A percentile compares a stretch with the other conserved stretches of the same genome.
These are phyloP conservation scores for Parnassius mnemosyne DNA, from an alignment of 2,888 invertebrate species.

Conservation along the genomic window DNA sequence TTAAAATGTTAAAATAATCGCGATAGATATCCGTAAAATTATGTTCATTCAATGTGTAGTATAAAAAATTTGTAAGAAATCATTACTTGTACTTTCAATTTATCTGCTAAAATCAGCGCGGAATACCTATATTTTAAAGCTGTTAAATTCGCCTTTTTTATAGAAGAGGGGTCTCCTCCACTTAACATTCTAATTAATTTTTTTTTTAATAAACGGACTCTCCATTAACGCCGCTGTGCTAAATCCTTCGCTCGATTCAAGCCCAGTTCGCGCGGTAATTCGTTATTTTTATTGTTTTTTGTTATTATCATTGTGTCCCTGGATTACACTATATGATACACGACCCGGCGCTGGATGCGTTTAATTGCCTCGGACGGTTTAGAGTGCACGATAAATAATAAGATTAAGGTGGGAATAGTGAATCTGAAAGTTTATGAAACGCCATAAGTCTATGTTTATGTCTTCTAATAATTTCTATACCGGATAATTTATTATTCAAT, in stretches of 20 bases:
- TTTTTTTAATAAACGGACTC: slow-evolving; percentile 12
- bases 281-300: slow-evolving; percentile 81
- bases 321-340: slow-evolving; percentile 75
- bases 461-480: slow-evolving; percentile 4
- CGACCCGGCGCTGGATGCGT: slow-evolving; percentile 71
- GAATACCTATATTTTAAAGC: too few relatives aligned
- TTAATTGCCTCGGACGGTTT: slow-evolving; percentile 74
- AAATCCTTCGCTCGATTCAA: slow-evolving; percentile 58
- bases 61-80: too few relatives aligned
- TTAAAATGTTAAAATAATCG: too few relatives aligned
- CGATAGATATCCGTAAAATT: too few relatives aligned
- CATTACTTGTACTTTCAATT: too few relatives aligned
- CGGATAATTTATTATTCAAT: slow-evolving; percentile 13
- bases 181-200: too few relatives aligned
- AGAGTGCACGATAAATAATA: slow-evolving; percentile 69
- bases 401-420: slow-evolving; percentile 71
- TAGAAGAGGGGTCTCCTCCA: too few relatives aligned
- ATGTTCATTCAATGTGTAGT: too few relatives aligned
- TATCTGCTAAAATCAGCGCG: too few relatives aligned
- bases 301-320: slow-evolving; percentile 79
- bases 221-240: slow-evolving; percentile 32
- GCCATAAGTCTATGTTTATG: slow-evolving; percentile 13
- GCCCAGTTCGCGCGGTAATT: slow-evolving; percentile 74
- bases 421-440: slow-evolving; percentile 47
- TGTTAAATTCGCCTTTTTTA: too few relatives aligned